Base-by-base conservation (phyloP, 1,140 invertebrate species). In the silkworm (Bombyx mori) region DNA sequence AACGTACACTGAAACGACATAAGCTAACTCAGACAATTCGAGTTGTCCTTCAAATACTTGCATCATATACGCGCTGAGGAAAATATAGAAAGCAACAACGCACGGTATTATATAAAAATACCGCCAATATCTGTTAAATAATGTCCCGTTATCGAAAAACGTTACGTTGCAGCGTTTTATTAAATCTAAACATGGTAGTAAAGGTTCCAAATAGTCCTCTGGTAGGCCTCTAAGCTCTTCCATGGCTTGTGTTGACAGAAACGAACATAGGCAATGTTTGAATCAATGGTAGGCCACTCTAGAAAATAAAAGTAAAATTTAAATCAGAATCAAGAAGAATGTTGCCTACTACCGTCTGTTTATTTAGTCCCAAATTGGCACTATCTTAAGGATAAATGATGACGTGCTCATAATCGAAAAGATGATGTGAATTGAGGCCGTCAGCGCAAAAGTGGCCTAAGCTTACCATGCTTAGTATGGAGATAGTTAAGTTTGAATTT, bases 1-100 rank as follows among this genome's bases (percentile, higher is more conserved):
- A 44, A 70, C 60, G 51, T 59, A 70, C 56, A 68, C 57, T 47
- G 68, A 53, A 42, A 68, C 56, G 52, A 68, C 63, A 56, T 58
- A 71, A 44, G 67, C 65, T 48, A 69, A 50, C 44, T 68, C 62
- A 0, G 58, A 65, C n/a, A 69, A 22, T 18, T 68, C 54, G 2
- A 72, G 48, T 6, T 67, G 52, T 2, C 56, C 57, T 8, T 26
- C 61, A 9, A 63, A 66, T 12, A 66, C 42, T 5, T 61, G 56
- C 12, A 42, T 18, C 49, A 67, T 42, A 42, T 68, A 68, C 26
- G 51, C 55, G 18, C 51, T 54, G 3, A 63, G 47, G 1, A 53
- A 57, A 2, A 54, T 2, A 22, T 60, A 45, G 46, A 57, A 61
- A 6, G 56, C 10, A n/a, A 60, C n/a, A 43, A 63, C 8, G 42